These are phyloP conservation scores for Rhabdornis inornatus DNA, from an alignment of 2,113 vertebrate species.

Conservation along the genomic window DNA sequence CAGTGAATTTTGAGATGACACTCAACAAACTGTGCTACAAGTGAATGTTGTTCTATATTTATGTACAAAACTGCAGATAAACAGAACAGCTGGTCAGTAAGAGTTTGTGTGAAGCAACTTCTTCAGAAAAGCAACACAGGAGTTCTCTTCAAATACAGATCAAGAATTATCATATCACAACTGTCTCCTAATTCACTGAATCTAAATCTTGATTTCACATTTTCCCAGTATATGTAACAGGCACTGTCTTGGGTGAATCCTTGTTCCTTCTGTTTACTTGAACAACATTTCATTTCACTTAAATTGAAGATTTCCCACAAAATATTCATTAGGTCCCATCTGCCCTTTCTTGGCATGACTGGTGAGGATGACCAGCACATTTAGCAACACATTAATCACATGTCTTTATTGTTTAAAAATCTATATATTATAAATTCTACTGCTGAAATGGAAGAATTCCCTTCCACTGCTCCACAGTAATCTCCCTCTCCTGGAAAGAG, in stretches of 20 bases:
- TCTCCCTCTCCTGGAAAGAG: not conserved
- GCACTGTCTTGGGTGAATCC: not conserved
- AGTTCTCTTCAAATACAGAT: not conserved
- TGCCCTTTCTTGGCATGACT: not conserved
- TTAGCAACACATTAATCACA: not conserved
- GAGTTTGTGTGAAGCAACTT: not conserved
- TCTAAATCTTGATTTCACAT: not conserved
- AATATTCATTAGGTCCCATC: not conserved
- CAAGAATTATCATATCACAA: not conserved
- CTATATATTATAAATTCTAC: not conserved
- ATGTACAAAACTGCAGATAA: not conserved
- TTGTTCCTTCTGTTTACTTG: not conserved
- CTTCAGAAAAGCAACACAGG: not conserved
- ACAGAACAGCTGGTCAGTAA: not conserved
- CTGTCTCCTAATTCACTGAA: not conserved
- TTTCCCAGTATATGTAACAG: not conserved
- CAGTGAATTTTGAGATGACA: not conserved
- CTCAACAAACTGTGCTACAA: not conserved
- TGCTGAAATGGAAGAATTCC: not conserved
- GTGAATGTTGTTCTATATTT: not conserved
- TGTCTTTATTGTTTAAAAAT: rapidly evolving
- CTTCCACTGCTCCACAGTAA: not conserved
- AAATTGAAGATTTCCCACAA: not conserved
- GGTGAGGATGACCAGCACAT: not conserved
- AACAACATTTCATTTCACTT: not conserved